Evolutionary conservation across 2,797 vertebrate species (phyloP).

Genomic region (Poeciliopsis paucimaculata): DNA sequence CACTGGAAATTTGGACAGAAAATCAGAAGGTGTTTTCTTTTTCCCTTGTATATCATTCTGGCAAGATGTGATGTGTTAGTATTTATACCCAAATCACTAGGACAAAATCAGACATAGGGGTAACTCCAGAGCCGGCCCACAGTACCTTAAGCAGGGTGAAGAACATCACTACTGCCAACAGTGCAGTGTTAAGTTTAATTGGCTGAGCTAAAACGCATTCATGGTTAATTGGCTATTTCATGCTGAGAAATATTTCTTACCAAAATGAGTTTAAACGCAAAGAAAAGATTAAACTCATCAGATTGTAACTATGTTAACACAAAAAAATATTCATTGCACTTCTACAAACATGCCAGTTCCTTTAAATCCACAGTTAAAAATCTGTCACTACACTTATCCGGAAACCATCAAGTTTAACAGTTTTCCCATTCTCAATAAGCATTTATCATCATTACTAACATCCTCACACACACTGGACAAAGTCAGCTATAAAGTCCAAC

Average conservation of each 20-base stretch:
- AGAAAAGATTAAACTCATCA: background rate
- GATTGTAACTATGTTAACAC: background rate
- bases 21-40: constrained; percentile 60
- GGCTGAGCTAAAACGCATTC: background rate
- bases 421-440: background rate
- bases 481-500: background rate
- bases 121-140: constrained; percentile 12
- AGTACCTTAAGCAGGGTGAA: background rate
- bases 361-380: background rate
- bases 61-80: constrained; percentile 66
- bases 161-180: background rate
- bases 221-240: background rate
- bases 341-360: background rate
- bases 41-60: constrained; percentile 45
- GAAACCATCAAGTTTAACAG: background rate
- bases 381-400: background rate
- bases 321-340: background rate
- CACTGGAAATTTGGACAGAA: constrained; percentile 66
- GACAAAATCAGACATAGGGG: constrained; percentile 25
- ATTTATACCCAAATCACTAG: constrained; percentile 64
- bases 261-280: background rate
- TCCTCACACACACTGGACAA: background rate
- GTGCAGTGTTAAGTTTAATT: background rate
- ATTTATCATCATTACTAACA: background rate
- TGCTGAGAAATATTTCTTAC: background rate